Conservation (phyloP, 2,113 vertebrate species). For the Tachysurus fulvidraco region DNA sequence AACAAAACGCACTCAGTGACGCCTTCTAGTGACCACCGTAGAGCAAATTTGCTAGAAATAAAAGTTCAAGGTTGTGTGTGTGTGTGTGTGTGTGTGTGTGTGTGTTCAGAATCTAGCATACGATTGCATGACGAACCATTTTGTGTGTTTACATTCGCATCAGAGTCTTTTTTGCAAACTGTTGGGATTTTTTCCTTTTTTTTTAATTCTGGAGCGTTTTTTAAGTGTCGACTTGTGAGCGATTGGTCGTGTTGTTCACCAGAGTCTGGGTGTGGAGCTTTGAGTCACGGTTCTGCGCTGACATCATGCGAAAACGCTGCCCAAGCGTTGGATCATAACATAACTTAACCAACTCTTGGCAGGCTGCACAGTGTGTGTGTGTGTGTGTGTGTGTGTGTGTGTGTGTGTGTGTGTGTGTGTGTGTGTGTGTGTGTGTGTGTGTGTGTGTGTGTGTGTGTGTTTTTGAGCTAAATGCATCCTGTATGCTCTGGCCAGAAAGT, state of each 20-base stretch:
- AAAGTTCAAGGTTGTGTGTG: not conserved
- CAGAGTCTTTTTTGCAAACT: not conserved
- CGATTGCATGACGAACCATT: too few species aligned
- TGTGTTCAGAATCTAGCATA: too few species aligned
- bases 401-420: conserved; percentile 31
- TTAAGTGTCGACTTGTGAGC: not conserved
- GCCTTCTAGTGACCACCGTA: not conserved
- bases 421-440: conserved; percentile 30
- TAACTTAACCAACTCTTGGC: conserved; percentile 60
- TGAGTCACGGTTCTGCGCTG: conserved; percentile 56
- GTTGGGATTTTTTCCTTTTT: conserved; percentile 3
- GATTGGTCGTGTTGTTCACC: conserved; percentile 30
- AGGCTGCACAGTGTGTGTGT: conserved; percentile 42
- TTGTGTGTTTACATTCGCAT: not conserved
- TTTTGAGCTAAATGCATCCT: not conserved
- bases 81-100: too few species aligned
- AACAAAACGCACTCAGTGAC: not conserved
- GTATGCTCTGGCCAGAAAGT: not conserved
- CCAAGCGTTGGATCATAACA: conserved; percentile 62
- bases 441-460: conserved; percentile 31
- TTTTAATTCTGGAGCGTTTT: not conserved
- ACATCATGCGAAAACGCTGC: conserved; percentile 65
- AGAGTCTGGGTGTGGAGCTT: conserved; percentile 49
- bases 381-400: conserved; percentile 31
- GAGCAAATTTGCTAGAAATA: too few species aligned